Evolutionary conservation across 2,888 invertebrate species (phyloP), one percentile per base, ranked within the genome.

Genomic region (Sycophila texana): DNA sequence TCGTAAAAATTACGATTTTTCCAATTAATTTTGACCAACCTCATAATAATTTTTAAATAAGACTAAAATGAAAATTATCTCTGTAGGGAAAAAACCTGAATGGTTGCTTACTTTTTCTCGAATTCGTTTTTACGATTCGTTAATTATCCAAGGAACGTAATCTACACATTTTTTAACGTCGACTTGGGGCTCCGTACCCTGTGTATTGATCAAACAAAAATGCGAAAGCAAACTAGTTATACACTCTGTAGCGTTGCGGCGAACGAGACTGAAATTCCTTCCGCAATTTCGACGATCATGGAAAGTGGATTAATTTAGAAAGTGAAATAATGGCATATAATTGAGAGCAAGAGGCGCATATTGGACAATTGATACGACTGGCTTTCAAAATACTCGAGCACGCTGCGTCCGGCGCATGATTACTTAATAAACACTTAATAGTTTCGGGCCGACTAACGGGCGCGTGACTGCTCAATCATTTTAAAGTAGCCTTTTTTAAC

Each of bases 161-260:
- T 39, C 39, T 10, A 10, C 10, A 1, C 7, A 49, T 47, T 47
- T 18, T 65, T 49, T 2, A 12, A 4, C 26, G 16, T 60, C 47
- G 51, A 16, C 16, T 57, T 51, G 4, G n/a, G 3, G 55, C 16
- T 39, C 39, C 39, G 39, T 53, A 51, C 16, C 22, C 16, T 26
- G 51, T 60, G 61, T 72, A 72, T 72, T 30, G 60, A 72, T 61
- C 60, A 61, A 72, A 61, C 60, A 30, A 61, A 13, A 39, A 65
- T 18, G n/a, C 20, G 51, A 26, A 30, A 68, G 39, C 39, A 39
- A 39, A 39, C 39, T 39, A 10, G 39, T 39, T 39, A 10, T 39
- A 10, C 39, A 1, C 39, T 10, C 10, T 39, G 7, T 5, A 39
- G 39, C 39, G 39, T 7, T 39, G 39, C 39, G 39, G 39, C 39